These are phyloP conservation scores for Epinephelus moara DNA, from an alignment of 2,113 vertebrate species.

Conservation along the genomic window DNA sequence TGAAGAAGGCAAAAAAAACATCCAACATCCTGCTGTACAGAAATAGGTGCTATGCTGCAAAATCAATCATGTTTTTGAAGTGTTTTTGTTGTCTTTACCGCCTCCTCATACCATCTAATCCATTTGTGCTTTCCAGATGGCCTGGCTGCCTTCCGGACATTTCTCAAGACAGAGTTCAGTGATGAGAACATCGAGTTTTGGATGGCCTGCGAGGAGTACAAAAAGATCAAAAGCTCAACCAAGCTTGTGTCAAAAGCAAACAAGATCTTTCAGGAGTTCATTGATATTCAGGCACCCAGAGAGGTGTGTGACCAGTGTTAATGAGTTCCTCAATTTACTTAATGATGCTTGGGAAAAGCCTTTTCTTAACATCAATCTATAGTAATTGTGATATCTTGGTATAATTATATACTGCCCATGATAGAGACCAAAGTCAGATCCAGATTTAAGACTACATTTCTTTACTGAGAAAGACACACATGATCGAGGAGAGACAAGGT, in stretches of 20 bases:
- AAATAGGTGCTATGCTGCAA: not conserved
- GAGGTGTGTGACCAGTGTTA: slow-evolving; percentile 84
- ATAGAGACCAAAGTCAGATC: not conserved
- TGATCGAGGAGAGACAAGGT: too few relatives aligned
- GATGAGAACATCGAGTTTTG: slow-evolving; percentile 99
- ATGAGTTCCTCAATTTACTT: not conserved
- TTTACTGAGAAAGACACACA: too few relatives aligned
- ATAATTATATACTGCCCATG: not conserved
- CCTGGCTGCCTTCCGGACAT: slow-evolving; percentile 90
- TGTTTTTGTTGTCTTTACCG: slow-evolving; percentile 20
- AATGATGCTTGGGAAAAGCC: not conserved
- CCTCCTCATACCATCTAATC: slow-evolving; percentile 1
- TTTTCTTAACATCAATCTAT: not conserved
- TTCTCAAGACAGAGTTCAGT: slow-evolving; percentile 95
- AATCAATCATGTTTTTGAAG: slow-evolving; percentile 20
- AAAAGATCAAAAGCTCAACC: slow-evolving; percentile 89
- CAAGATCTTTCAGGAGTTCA: slow-evolving; percentile 94
- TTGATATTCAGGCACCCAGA: slow-evolving; percentile 90
- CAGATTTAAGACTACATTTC: not conserved
- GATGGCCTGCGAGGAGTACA: slow-evolving; percentile 96
- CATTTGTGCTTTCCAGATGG: slow-evolving; percentile 84
- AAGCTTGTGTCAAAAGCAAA: slow-evolving; percentile 91
- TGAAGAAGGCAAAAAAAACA: not conserved
- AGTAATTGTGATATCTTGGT: not conserved
- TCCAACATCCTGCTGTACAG: not conserved